Evolutionary conservation across 2,888 invertebrate species (phyloP).

Genomic region (Microplitis deprimator): DNA sequence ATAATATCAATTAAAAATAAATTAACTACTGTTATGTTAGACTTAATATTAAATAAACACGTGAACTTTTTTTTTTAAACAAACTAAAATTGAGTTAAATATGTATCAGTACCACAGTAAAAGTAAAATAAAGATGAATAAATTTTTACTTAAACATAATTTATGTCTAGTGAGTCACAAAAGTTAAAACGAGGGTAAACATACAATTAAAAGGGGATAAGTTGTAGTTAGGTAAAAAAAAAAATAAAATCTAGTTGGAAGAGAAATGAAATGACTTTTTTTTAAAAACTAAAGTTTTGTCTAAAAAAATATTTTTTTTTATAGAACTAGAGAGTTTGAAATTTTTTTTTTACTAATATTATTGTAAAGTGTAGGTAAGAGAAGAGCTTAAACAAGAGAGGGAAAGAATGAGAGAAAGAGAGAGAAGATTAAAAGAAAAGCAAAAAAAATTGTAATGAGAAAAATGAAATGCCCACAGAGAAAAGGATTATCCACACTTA

Average conservation of each 20-base stretch:
- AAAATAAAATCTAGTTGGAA: background rate
- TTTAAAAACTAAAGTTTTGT: background rate
- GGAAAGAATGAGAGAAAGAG: background rate
- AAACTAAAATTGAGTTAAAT: background rate
- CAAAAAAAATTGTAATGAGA: background rate
- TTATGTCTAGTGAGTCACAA: background rate
- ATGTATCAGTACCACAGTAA: background rate
- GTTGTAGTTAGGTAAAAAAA: background rate
- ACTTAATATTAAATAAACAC: background rate
- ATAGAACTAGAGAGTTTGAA: background rate
- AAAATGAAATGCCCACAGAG: conserved; percentile 1
- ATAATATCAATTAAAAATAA: background rate
- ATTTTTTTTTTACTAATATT: background rate
- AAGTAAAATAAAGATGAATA: background rate
- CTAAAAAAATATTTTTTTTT: background rate
- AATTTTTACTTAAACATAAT: background rate
- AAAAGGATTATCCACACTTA: background rate
- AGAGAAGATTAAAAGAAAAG: background rate
- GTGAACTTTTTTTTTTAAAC: background rate
- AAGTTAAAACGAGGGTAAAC: background rate
- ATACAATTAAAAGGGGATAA: background rate
- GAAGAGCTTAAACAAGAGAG: background rate
- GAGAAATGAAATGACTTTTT: background rate
- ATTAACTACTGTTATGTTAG: background rate
- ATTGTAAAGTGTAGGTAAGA: background rate